These are phyloP conservation scores for Drosophila meridiana DNA, from an alignment of 2,888 invertebrate species.

Conservation along the genomic window DNA sequence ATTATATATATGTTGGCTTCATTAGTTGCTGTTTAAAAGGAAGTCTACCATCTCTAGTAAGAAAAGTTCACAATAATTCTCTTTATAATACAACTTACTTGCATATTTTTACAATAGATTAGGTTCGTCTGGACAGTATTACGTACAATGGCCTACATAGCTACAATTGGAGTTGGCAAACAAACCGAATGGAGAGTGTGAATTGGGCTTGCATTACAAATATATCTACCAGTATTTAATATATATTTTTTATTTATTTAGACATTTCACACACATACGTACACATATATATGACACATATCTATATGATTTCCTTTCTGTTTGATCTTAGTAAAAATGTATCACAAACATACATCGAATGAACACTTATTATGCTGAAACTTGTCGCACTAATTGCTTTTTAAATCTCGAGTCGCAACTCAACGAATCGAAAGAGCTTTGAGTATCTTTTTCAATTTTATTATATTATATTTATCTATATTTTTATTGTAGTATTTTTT, in stretches of 20 bases:
- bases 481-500: background rate
- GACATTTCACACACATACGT: slow-evolving; percentile 9
- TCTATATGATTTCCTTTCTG: slow-evolving; percentile 7
- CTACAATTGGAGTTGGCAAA: slow-evolving; percentile 20
- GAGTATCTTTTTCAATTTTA: background rate
- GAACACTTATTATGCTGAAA: slow-evolving; percentile 59
- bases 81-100: slow-evolving; percentile 24
- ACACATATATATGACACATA: slow-evolving; percentile 15
- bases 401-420: background rate
- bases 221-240: slow-evolving; percentile 11
- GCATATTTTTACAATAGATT: slow-evolving; percentile 3
- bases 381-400: background rate
- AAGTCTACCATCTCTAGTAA: slow-evolving; percentile 58
- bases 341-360: slow-evolving; percentile 70
- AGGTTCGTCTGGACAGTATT: slow-evolving; percentile 18
- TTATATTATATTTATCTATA: background rate
- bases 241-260: background rate
- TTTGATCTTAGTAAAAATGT: slow-evolving; percentile 32
- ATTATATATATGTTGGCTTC: slow-evolving; percentile 1
- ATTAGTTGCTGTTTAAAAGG: background rate
- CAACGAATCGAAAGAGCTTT: background rate
- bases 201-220: slow-evolving; percentile 13
- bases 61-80: slow-evolving; percentile 24
- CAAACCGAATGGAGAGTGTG: slow-evolving; percentile 29
- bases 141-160: slow-evolving; percentile 26